Evolutionary conservation across 2,888 invertebrate genomes (phyloP).

Genomic region (Keiferia lycopersicella): DNA sequence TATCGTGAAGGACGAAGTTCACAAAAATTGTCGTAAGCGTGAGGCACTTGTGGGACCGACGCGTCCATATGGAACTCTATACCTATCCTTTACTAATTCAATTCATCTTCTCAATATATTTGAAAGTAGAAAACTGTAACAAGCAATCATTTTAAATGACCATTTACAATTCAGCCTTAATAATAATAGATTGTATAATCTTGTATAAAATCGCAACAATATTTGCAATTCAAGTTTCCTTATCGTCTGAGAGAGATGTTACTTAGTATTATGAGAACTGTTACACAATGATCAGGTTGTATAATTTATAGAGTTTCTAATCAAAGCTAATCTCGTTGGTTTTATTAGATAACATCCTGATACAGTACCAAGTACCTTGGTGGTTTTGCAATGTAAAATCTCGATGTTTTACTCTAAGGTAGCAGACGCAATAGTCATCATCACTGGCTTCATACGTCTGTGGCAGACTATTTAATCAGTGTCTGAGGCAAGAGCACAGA

Average conservation of each 20-base stretch:
- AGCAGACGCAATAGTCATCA: neutral
- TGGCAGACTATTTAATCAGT: too few relatives aligned
- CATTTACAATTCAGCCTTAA: too few relatives aligned
- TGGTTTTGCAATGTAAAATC: neutral
- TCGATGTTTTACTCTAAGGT: neutral
- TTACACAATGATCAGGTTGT: conserved; percentile 11
- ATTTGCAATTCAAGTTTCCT: neutral
- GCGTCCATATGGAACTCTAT: too few relatives aligned
- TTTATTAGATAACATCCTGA: conserved; percentile 3
- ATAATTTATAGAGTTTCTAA: conserved; percentile 11
- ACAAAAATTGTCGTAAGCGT: too few relatives aligned
- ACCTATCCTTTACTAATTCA: too few relatives aligned
- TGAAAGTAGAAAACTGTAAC: too few relatives aligned
- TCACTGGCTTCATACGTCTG: neutral
- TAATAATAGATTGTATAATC: neutral
- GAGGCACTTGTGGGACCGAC: too few relatives aligned
- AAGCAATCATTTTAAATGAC: too few relatives aligned
- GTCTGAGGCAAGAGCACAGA: too few relatives aligned
- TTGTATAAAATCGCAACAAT: neutral
- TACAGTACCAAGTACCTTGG: neutral
- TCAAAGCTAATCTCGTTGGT: neutral
- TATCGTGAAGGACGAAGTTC: too few relatives aligned
- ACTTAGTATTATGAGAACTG: conserved; percentile 11
- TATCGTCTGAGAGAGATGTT: neutral
- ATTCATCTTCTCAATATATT: too few relatives aligned